Evolutionary conservation across 2,797 vertebrate genomes (phyloP).

Genomic region (Phalloptychus januarius): DNA sequence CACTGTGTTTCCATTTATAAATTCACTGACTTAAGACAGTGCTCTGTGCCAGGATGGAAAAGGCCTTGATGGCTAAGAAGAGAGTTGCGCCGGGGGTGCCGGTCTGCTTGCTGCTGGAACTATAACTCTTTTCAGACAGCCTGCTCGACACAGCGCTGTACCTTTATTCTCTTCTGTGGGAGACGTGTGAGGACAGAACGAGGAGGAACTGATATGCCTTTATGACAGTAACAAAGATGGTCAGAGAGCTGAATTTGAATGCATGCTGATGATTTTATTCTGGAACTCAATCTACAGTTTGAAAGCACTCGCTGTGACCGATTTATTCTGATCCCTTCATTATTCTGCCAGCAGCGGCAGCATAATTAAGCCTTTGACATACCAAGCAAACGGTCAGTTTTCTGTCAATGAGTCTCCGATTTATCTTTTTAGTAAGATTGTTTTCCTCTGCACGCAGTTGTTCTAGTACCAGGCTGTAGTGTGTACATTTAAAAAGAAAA

Average conservation of each 20-base stretch:
- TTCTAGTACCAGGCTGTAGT: background rate
- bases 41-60: slow-evolving; percentile 29
- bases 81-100: slow-evolving; percentile 18
- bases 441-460: background rate
- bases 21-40: slow-evolving; percentile 28
- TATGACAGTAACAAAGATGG: background rate
- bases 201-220: background rate
- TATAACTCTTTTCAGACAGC: slow-evolving; percentile 1
- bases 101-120: slow-evolving; percentile 20
- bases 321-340: slow-evolving; percentile 4
- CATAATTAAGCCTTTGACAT: slow-evolving; percentile 4
- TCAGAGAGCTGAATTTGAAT: slow-evolving; percentile 3
- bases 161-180: slow-evolving; percentile 8
- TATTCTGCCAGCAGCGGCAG: background rate
- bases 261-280: slow-evolving; percentile 1
- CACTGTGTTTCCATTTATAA: slow-evolving; percentile 55
- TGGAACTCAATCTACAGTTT: background rate
- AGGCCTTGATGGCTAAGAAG: slow-evolving; percentile 32
- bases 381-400: background rate
- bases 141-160: background rate
- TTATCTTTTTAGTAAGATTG: background rate
- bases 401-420: background rate
- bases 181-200: background rate
- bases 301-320: slow-evolving; percentile 6
- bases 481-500: background rate